Evolutionary conservation across 2,113 vertebrate species (phyloP), one percentile per base, ranked within the genome.

Genomic region (Labeo catla): DNA sequence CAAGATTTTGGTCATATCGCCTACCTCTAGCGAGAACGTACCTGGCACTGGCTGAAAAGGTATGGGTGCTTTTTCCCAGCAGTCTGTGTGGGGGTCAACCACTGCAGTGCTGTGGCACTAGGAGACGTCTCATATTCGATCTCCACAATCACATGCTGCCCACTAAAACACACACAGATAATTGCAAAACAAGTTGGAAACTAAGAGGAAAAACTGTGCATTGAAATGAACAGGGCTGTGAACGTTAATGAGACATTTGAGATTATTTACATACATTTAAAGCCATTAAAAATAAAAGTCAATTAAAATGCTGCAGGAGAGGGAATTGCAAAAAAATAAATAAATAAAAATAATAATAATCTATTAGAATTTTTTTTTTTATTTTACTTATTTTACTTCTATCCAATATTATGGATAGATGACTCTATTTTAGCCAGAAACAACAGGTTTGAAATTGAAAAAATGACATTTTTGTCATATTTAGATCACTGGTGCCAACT

Each of bases 21-120:
- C 52, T 15, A 54, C 57, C 8, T 21, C 2, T n/a, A n/a, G 57
- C 4, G 8, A 8, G 43, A 15, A 52, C 80, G 36, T 92, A 97
- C 97, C 96, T 97, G 97, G 93, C 97, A 99, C 87, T 99, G 98
- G 91, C 98, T 99, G 93, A 99, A 99, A 88, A 99, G 96, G 92
- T 97, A 99, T 0, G 98, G 97, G 3, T 97, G 95, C 8, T 94
- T 92, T 91, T 98, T 99, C 52, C 98, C 98, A 0, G 97, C 97
- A 2, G 98, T 99, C 92, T 99, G 98, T 23, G 95, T 95, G 9
- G 98, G 96, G 34, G 93, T 94, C 89, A 99, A 96, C 98, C 98
- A 99, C 84, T 99, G 98, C 83, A 99, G 96, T 10, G 98, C 97
- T 4, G 95, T 94, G 1, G 98, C 97, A 1, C 91, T 93, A 0